These are phyloP conservation scores for Urocyon cinereoargenteus DNA, from an alignment of 2,797 vertebrate species.

Conservation along the genomic window DNA sequence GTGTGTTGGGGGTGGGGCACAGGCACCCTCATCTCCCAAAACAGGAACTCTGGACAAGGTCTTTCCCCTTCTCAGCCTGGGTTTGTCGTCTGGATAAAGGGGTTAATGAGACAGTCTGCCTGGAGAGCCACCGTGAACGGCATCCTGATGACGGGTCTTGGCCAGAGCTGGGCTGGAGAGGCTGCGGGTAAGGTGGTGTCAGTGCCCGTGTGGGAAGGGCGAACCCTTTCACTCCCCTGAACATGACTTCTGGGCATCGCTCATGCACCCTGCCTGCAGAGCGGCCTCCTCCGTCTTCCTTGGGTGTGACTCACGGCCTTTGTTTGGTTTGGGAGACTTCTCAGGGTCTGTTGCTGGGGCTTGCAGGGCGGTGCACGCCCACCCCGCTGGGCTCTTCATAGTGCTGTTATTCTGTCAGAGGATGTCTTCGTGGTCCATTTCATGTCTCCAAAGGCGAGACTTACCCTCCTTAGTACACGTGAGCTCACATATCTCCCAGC, in stretches of 20 bases:
- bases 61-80: neutral
- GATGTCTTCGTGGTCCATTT: fast-evolving
- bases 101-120: fast-evolving
- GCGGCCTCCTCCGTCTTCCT: fast-evolving
- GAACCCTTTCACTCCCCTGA: neutral
- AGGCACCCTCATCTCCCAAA: fast-evolving
- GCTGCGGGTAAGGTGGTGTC: fast-evolving
- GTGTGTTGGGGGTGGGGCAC: neutral
- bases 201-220: fast-evolving
- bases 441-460: neutral
- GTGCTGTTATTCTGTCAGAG: too few species aligned
- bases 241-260: neutral
- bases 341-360: neutral
- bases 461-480: too few species aligned
- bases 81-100: neutral
- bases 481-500: fast-evolving
- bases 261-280: fast-evolving
- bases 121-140: neutral
- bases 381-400: neutral
- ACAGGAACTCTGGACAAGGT: too few species aligned
- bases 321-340: neutral
- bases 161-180: fast-evolving
- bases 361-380: too few species aligned
- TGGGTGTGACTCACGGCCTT: fast-evolving
- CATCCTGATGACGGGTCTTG: neutral